Conservation (phyloP, 2,113 vertebrate genomes). For the Miniopterus natalensis region DNA sequence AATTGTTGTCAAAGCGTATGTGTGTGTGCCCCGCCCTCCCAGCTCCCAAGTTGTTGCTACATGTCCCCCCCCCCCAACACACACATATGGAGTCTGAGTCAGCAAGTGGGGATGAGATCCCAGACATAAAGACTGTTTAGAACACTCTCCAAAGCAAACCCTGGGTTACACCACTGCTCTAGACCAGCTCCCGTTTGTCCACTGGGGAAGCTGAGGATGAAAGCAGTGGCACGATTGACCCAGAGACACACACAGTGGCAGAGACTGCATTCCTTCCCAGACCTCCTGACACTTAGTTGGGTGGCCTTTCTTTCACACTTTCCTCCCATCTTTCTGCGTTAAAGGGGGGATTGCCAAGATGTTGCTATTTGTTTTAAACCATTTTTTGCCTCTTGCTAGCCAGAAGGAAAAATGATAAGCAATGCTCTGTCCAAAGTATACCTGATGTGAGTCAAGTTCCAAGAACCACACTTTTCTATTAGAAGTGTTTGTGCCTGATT, state of each 20-base stretch:
- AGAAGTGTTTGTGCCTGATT: not conserved
- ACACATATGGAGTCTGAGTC: not conserved
- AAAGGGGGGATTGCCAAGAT: not conserved
- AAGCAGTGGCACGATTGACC: not conserved
- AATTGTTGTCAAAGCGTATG: not conserved
- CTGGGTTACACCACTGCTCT: not conserved
- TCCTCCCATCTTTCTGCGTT: not conserved
- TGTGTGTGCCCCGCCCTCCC: not conserved
- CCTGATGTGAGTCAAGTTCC: not conserved
- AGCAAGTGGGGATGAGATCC: not conserved
- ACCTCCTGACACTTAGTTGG: not conserved
- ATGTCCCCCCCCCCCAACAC: too few relatives aligned
- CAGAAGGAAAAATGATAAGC: conserved; percentile 15
- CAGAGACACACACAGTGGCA: not conserved
- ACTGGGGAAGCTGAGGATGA: not conserved
- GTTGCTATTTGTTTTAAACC: conserved; percentile 19
- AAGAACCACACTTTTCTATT: not conserved
- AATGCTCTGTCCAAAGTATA: not conserved
- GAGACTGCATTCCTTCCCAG: not conserved
- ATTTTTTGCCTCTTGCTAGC: not conserved
- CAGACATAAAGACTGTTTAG: not conserved
- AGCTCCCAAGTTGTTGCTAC: not conserved
- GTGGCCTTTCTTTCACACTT: not conserved
- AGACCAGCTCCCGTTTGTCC: not conserved
- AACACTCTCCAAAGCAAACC: not conserved